Percentiles rank a stretch among this genome's conserved stretches.
Evolutionary conservation across 2,797 vertebrate genomes (phyloP).

Genomic region (Phylloscopus collybita): DNA sequence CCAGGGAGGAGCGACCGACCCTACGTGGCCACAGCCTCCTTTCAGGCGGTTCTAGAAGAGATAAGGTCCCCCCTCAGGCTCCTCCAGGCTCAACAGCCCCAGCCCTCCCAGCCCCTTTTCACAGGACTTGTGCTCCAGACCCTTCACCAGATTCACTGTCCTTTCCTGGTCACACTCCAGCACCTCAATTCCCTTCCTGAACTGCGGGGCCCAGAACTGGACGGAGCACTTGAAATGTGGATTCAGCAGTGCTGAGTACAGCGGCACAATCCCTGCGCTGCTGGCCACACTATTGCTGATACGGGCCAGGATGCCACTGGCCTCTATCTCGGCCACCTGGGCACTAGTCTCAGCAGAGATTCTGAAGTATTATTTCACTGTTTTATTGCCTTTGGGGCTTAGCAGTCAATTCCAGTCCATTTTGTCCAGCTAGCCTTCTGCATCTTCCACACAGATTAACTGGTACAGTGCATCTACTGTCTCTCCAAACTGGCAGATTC

Average conservation of each 20-base stretch:
- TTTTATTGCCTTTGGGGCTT: no score
- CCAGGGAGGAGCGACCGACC: neutral
- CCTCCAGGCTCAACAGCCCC: accelerated
- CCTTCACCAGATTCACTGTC: no score
- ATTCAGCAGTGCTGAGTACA: accelerated
- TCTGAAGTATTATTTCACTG: accelerated
- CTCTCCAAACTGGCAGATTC: neutral
- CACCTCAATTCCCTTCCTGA: accelerated
- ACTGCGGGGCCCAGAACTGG: no score
- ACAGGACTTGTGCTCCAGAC: neutral
- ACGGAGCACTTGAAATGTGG: no score
- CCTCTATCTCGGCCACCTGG: accelerated
- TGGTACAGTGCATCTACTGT: accelerated
- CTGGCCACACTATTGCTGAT: accelerated
- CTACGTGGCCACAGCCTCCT: accelerated
- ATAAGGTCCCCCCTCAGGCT: accelerated
- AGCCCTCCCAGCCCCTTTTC: no score
- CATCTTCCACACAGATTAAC: neutral
- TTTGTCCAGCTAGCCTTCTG: neutral
- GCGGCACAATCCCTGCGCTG: accelerated
- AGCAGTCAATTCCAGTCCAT: no score
- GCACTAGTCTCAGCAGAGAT: accelerated
- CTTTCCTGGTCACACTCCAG: no score
- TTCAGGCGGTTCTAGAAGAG: accelerated
- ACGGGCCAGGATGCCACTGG: no score